These are phyloP conservation scores for Chamaetylas fuelleborni DNA, from an alignment of 2,113 vertebrate genomes.

Conservation along the genomic window DNA sequence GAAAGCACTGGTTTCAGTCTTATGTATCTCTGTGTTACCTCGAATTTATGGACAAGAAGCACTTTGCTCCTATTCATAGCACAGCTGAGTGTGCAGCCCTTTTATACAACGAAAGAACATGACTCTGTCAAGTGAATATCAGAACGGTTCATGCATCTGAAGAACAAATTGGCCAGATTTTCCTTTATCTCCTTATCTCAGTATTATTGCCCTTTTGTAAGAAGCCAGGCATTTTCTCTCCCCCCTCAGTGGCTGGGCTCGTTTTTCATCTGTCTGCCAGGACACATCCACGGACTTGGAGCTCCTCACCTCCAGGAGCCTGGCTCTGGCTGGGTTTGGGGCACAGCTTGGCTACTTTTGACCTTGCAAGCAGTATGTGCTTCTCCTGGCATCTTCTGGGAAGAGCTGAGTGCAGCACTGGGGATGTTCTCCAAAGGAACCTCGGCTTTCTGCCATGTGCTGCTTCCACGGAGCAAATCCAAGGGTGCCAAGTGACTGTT, in stretches of 20 bases:
- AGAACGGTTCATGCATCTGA: not conserved
- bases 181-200: not conserved
- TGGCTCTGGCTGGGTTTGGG: rapidly evolving
- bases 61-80: not conserved
- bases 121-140: not conserved
- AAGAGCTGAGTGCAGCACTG: not conserved
- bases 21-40: not conserved
- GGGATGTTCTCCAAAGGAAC: not conserved
- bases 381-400: not conserved
- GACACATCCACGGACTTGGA: not conserved
- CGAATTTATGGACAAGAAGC: not conserved
- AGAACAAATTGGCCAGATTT: not conserved
- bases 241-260: rapidly evolving
- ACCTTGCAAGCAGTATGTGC: not conserved
- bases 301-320: not conserved
- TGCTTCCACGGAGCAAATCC: rapidly evolving
- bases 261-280: rapidly evolving
- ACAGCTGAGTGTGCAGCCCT: not conserved
- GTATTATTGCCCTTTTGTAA: not conserved
- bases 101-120: not conserved
- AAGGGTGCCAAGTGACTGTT: rapidly evolving
- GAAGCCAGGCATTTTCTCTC: not conserved
- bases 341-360: not conserved
- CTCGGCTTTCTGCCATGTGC: not conserved
- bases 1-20: not conserved